phyloP scores from a whole-genome alignment of 2,888 invertebrate genomes.

The Yponomeuta malinellus region DNA sequence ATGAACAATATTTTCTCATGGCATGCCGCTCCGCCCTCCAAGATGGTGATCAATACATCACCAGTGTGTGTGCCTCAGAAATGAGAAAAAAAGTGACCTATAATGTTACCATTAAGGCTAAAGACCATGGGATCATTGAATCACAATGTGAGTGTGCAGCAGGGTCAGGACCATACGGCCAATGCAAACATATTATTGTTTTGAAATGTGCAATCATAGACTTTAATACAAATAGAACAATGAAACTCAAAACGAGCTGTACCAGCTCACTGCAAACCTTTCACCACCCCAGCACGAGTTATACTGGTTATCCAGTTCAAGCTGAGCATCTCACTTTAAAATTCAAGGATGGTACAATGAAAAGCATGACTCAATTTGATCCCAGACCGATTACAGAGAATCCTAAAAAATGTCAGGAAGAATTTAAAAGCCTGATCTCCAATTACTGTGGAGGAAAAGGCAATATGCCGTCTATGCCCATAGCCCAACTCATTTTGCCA shows the following conservation, averaged over 20 bases:
- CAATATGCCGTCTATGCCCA: too few species aligned
- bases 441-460: too few species aligned
- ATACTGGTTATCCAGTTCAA: background rate
- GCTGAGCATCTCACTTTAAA: background rate
- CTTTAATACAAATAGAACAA: too few species aligned
- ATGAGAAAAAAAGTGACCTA: background rate
- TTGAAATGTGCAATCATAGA: background rate
- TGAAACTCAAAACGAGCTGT: too few species aligned
- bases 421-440: too few species aligned
- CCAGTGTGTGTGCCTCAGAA: background rate
- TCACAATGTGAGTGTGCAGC: constrained; percentile 5
- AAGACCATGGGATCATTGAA: constrained; percentile 17
- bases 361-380: too few species aligned
- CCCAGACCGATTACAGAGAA: too few species aligned
- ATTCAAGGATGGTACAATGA: background rate
- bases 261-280: background rate
- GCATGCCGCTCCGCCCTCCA: too few species aligned
- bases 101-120: background rate
- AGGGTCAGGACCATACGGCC: background rate
- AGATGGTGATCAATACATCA: too few species aligned
- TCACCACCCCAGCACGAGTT: background rate
- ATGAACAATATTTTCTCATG: too few species aligned
- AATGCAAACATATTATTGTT: constrained; percentile 6
- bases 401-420: too few species aligned
- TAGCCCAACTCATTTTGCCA: too few species aligned